Percentiles rank a stretch among this genome's conserved stretches.
Evolutionary conservation across 2,888 invertebrate species (phyloP).

Genomic region (Plemyria rubiginata): DNA sequence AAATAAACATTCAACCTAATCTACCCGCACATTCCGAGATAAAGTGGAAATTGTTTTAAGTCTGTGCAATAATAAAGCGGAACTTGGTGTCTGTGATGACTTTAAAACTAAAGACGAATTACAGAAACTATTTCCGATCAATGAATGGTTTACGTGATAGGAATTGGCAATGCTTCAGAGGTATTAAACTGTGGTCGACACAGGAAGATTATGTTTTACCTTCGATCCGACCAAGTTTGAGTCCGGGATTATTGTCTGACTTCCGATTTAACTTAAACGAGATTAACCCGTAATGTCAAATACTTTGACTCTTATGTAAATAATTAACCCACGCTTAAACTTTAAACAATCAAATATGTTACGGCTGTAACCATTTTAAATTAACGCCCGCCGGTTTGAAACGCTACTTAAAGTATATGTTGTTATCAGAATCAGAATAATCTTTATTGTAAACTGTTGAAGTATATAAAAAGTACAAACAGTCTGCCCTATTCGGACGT

Average conservation of each 20-base stretch:
- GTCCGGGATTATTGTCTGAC: slow-evolving; percentile 50
- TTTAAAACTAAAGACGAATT: slow-evolving; percentile 13
- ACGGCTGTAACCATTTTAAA: not conserved
- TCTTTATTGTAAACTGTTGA: no score
- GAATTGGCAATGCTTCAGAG: slow-evolving; percentile 18
- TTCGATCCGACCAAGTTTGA: slow-evolving; percentile 55
- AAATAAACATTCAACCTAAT: slow-evolving; percentile 53
- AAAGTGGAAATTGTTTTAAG: slow-evolving; percentile 40
- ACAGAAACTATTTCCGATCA: slow-evolving; percentile 37
- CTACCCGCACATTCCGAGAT: slow-evolving; percentile 41
- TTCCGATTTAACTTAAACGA: slow-evolving; percentile 48
- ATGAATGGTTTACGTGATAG: slow-evolving; percentile 42
- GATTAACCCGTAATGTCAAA: slow-evolving; percentile 58
- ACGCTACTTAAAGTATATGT: no score
- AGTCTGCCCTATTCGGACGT: no score
- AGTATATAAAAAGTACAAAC: no score
- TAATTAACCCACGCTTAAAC: slow-evolving; percentile 45
- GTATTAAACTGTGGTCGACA: slow-evolving; percentile 50
- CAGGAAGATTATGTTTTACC: slow-evolving; percentile 56
- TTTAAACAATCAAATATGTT: slow-evolving; percentile 11
- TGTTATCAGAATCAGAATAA: no score
- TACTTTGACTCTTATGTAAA: slow-evolving; percentile 48
- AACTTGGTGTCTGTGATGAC: slow-evolving; percentile 13
- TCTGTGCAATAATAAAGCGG: slow-evolving; percentile 10
- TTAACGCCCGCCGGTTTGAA: not conserved